These are phyloP conservation scores for Paedocypris micromegethes DNA, from an alignment of 2,797 vertebrate genomes.

Conservation along the genomic window DNA sequence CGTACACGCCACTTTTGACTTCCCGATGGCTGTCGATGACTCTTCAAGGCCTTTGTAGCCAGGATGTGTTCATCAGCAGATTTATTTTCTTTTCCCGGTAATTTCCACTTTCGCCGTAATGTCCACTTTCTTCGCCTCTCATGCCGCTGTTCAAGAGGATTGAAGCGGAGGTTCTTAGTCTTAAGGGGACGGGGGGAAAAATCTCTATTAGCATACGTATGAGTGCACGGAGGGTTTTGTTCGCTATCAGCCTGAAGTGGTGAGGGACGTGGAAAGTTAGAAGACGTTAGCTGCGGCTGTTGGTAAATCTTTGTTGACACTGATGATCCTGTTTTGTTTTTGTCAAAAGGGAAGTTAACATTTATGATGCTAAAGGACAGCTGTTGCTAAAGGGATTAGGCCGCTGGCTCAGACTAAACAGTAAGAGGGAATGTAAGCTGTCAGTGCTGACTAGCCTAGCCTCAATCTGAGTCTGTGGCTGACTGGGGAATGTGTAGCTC, in stretches of 20 bases:
- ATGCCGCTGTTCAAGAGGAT: conserved; percentile 34
- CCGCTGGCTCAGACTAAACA: conserved; percentile 44
- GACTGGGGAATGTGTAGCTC: conserved; percentile 53
- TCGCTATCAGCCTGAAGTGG: conserved; percentile 35
- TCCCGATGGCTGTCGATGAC: conserved; percentile 41
- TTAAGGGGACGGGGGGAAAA: not conserved
- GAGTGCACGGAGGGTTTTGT: conserved; percentile 17
- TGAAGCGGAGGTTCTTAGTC: conserved; percentile 46
- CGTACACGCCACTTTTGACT: conserved; percentile 61
- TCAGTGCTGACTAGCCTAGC: conserved; percentile 44
- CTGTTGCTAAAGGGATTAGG: conserved; percentile 65
- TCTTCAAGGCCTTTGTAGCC: conserved; percentile 51
- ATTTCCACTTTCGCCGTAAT: conserved; percentile 58
- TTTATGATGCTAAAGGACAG: conserved; percentile 68
- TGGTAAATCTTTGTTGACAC: conserved; percentile 55
- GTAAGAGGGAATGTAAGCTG: conserved; percentile 49
- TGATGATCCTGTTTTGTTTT: conserved; percentile 58
- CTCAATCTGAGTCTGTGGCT: conserved; percentile 43
- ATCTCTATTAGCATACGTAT: conserved; percentile 38
- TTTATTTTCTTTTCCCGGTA: conserved; percentile 66
- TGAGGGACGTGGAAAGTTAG: conserved; percentile 36
- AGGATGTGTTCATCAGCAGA: conserved; percentile 63
- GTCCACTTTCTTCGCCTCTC: conserved; percentile 34
- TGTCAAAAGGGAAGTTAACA: conserved; percentile 62
- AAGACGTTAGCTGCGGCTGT: conserved; percentile 58